phyloP scores from a whole-genome alignment of 2,797 vertebrate genomes.

The Centropyge bicolor region DNA sequence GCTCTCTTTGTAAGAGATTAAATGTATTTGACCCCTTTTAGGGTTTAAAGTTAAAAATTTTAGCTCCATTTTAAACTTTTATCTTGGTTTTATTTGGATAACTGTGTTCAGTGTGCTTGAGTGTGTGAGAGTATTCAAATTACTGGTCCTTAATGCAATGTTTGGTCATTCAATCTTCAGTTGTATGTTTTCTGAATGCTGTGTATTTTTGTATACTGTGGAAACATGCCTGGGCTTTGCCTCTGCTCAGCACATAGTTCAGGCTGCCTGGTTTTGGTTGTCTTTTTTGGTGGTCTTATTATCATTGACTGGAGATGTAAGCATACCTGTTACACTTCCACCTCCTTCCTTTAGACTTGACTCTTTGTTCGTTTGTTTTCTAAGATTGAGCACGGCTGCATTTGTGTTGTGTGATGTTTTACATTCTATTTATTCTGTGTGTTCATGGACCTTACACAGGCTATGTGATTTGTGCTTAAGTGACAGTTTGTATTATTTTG shows the following conservation, averaged over 20 bases:
- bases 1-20: slow-evolving; percentile 86
- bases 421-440: slow-evolving; percentile 77
- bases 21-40: slow-evolving; percentile 74
- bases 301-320: slow-evolving; percentile 40
- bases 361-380: slow-evolving; percentile 45
- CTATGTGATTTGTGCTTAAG: slow-evolving; percentile 73
- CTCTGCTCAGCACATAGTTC: slow-evolving; percentile 51
- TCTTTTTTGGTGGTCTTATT: slow-evolving; percentile 27
- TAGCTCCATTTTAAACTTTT: slow-evolving; percentile 57
- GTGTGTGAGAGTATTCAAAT: slow-evolving; percentile 36
- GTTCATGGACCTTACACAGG: slow-evolving; percentile 65
- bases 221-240: slow-evolving; percentile 50
- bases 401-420: slow-evolving; percentile 71
- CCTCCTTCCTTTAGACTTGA: slow-evolving; percentile 44
- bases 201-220: slow-evolving; percentile 45
- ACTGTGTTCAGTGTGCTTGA: slow-evolving; percentile 50
- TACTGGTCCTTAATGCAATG: slow-evolving; percentile 39
- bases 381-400: slow-evolving; percentile 52
- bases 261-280: slow-evolving; percentile 35
- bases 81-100: slow-evolving; percentile 55
- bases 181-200: slow-evolving; percentile 52
- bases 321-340: slow-evolving; percentile 42
- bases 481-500: slow-evolving; percentile 76
- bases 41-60: slow-evolving; percentile 67
- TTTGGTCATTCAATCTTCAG: slow-evolving; percentile 30